A percentile compares a stretch with the other conserved stretches of the same genome.
Evolutionary conservation across 64 coral and sea anemone species (phyloP).

Genomic region (Montipora sp.): DNA sequence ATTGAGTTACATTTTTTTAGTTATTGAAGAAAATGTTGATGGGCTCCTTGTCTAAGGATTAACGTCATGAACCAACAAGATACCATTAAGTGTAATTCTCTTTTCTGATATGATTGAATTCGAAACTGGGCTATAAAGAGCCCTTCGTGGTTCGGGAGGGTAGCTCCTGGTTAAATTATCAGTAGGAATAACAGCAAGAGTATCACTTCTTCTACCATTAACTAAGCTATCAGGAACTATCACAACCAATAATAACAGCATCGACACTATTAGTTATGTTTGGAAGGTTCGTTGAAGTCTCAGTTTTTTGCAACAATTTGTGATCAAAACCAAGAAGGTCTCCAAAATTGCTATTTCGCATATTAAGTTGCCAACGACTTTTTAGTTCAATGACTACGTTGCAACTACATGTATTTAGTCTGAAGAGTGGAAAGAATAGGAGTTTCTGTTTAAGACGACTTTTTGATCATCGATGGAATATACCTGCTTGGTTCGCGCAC

Average conservation of each 20-base stretch:
- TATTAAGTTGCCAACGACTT: neutral
- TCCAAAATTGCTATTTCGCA: constrained; percentile 1
- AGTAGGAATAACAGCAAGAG: constrained; percentile 33
- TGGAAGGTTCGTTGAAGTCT: neutral
- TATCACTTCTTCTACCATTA: constrained; percentile 22
- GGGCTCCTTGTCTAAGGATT: no score
- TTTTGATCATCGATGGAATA: no score
- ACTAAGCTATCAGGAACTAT: constrained; percentile 17
- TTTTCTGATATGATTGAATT: constrained; percentile 10
- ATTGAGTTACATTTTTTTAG: neutral
- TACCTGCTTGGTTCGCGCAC: no score
- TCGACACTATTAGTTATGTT: constrained; percentile 64
- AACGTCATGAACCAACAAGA: neutral
- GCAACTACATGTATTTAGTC: neutral
- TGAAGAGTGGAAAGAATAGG: no score
- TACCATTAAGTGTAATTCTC: constrained; percentile 42
- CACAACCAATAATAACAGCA: neutral
- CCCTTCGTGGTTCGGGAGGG: constrained; percentile 6
- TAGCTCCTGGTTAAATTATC: neutral
- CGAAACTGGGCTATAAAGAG: neutral
- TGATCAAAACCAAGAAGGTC: constrained; percentile 45
- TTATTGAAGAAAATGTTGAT: no score
- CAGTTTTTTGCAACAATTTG: neutral
- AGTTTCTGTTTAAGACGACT: constrained; percentile 1
- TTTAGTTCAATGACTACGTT: neutral